Evolutionary conservation across 2,797 vertebrate genomes (phyloP).

Genomic region (Intellagama lesueurii): DNA sequence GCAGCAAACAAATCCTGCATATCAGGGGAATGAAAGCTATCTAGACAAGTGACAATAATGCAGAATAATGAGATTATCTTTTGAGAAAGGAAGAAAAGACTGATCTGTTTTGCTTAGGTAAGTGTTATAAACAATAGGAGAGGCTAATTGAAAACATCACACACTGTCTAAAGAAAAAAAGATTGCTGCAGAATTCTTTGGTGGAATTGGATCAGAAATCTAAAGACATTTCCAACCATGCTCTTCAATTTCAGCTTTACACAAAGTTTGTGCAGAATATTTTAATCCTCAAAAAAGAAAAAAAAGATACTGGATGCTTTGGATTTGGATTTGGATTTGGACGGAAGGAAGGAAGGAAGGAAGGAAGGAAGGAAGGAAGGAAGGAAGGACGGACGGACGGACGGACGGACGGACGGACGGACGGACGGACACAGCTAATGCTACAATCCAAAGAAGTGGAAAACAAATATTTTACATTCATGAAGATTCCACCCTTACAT

Average conservation of each 20-base stretch:
- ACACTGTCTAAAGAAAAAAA: slow-evolving; percentile 23
- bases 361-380: not conserved
- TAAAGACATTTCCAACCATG: slow-evolving; percentile 7
- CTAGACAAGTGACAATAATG: slow-evolving; percentile 68
- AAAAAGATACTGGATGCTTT: no score
- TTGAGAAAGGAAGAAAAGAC: slow-evolving; percentile 6
- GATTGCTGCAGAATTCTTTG: not conserved
- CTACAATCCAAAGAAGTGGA: no score
- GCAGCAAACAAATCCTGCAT: slow-evolving; percentile 63
- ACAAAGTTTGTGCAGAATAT: not conserved
- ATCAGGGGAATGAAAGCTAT: slow-evolving; percentile 69
- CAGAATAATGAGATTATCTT: slow-evolving; percentile 56
- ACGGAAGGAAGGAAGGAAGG: not conserved
- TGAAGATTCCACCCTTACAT: no score
- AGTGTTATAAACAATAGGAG: slow-evolving; percentile 36
- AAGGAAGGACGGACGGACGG: not conserved
- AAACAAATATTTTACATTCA: no score
- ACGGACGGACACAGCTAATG: not conserved
- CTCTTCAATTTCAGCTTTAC: slow-evolving; percentile 9
- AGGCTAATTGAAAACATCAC: slow-evolving; percentile 38
- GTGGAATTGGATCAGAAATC: not conserved
- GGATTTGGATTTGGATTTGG: not conserved
- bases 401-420: not conserved
- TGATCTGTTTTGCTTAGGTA: slow-evolving; percentile 20
- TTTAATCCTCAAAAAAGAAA: not conserved